Percentiles rank a stretch among this genome's conserved stretches.
Evolutionary conservation across 2,113 vertebrate genomes (phyloP).

Genomic region (Panthera uncia): DNA sequence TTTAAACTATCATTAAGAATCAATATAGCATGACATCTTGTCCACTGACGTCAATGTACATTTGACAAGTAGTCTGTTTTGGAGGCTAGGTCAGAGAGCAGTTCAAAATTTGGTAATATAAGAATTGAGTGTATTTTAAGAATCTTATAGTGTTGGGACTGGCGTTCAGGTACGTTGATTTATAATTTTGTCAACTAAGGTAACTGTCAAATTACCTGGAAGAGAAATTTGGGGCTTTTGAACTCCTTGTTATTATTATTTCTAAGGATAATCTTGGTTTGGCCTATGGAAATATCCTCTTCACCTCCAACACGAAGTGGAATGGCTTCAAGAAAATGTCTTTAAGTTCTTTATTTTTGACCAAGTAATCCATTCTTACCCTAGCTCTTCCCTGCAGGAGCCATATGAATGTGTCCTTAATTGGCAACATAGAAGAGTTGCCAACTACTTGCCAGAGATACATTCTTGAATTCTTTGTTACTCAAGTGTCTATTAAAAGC

Average conservation of each 20-base stretch:
- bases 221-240: background rate
- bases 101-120: background rate
- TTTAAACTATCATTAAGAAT: background rate
- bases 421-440: background rate
- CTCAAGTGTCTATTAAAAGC: slow-evolving; percentile 30
- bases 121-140: background rate
- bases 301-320: background rate
- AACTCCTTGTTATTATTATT: background rate
- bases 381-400: background rate
- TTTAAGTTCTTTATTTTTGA: background rate
- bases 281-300: background rate
- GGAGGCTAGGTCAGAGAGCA: background rate
- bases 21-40: background rate
- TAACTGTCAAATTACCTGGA: background rate
- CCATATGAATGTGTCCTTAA: background rate
- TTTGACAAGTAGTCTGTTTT: background rate
- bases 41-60: background rate
- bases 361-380: background rate
- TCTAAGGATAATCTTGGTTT: background rate
- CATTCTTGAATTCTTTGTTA: slow-evolving; percentile 42
- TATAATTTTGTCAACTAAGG: background rate
- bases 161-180: background rate
- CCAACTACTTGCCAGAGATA: background rate
- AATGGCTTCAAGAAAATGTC: background rate
- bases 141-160: background rate